Percentiles rank a stretch among this genome's conserved stretches.
Evolutionary conservation across 2,888 invertebrate genomes (phyloP).

Genomic region (Phlogophora meticulosa): DNA sequence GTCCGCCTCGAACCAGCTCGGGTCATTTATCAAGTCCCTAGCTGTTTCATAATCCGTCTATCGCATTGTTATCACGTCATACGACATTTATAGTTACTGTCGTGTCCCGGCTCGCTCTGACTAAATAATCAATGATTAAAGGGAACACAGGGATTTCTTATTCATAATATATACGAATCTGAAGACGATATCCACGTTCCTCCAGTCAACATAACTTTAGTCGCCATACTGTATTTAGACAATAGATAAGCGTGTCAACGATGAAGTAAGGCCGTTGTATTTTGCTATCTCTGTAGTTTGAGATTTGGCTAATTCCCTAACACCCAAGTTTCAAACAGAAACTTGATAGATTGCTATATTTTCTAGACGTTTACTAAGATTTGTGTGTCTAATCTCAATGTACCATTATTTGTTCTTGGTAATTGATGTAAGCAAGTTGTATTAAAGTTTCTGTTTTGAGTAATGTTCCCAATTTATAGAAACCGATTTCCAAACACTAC

Average conservation of each 20-base stretch:
- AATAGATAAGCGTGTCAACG: conserved; percentile 69
- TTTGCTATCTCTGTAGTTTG: conserved; percentile 63
- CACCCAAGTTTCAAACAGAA: conserved; percentile 62
- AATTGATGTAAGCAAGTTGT: conserved; percentile 52
- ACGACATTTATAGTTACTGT: conserved; percentile 85
- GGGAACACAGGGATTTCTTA: conserved; percentile 68
- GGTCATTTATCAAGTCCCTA: conserved; percentile 83
- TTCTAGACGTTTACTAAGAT: conserved; percentile 59
- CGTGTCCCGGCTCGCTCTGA: conserved; percentile 72
- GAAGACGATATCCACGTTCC: conserved; percentile 64
- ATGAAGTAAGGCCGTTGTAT: conserved; percentile 61
- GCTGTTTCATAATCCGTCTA: conserved; percentile 85
- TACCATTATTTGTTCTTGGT: conserved; percentile 45
- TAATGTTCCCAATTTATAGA: conserved; percentile 34
- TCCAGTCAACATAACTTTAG: conserved; percentile 63
- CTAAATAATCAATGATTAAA: conserved; percentile 80
- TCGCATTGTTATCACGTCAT: conserved; percentile 85
- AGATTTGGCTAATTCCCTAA: conserved; percentile 66
- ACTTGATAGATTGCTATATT: conserved; percentile 67
- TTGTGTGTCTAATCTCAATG: conserved; percentile 59
- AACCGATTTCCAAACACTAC: conserved; percentile 28
- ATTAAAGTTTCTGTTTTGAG: conserved; percentile 37
- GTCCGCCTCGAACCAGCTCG: conserved; percentile 73
- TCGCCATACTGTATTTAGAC: conserved; percentile 67
- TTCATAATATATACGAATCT: conserved; percentile 63